Evolutionary conservation across 2,888 invertebrate genomes (phyloP), one percentile per base, ranked within the genome.

Genomic region (Agrochola lota): DNA sequence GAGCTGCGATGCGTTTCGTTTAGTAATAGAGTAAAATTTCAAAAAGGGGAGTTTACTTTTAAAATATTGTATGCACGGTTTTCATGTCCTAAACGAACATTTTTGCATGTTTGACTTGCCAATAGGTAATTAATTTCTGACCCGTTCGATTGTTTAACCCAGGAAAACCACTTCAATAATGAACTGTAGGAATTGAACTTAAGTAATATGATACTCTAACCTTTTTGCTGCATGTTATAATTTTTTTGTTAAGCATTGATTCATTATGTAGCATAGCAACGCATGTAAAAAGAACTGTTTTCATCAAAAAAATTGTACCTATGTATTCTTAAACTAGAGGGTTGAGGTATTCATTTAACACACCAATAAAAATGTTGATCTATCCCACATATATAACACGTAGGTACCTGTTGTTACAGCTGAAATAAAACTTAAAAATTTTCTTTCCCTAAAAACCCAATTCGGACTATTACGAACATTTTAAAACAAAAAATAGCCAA

Each of bases 1-100:
- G 43, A 71, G 74, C 67, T 74, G n/a, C 59, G 57, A 77, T 59
- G 68, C 71, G 73, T 76, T 69, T 57, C 43, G 57, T 75, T 81
- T 78, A 68, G 57, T 70, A 71, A 71, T 71, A n/a, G 23, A 26
- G 23, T 52, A 40, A 49, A 26, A 67, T 63, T 62, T 62, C 26
- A 63, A 68, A 81, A 74, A 15, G 15, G 20, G 20, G 23, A 35
- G 35, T 55, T 69, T 35, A 11, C 35, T 17, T 23, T 3, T 11
- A n/a, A 55, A 40, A 57, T n/a, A 46, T 1, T 35, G 7, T 8
- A 40, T 17, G 57, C 2, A 23, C 5, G 26, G 46, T 40, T 35
- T 40, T 17, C 8, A 68, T 12, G 1, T 15, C 17, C 1, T 15
- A 55, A 43, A 63, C 11, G 15, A 30, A 20, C 40, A 30, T 30